Evolutionary conservation across 2,113 vertebrate genomes (phyloP).

Genomic region (Sturnus vulgaris): DNA sequence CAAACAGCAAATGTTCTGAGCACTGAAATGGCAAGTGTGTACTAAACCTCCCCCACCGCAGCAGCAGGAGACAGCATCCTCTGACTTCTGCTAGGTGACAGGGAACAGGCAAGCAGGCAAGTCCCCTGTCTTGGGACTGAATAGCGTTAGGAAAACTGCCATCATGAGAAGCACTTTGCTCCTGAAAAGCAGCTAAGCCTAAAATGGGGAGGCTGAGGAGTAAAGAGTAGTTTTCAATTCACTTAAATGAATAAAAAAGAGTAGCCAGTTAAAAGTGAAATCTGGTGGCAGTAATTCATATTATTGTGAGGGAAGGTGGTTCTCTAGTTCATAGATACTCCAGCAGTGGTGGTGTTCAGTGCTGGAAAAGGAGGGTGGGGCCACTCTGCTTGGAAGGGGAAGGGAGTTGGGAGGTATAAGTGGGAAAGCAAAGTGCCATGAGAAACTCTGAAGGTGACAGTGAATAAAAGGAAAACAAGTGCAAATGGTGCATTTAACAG

Average conservation of each 20-base stretch:
- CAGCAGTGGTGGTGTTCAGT: background rate
- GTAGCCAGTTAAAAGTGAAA: constrained; percentile 47
- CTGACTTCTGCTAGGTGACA: background rate
- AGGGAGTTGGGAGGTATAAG: background rate
- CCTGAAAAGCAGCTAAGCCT: constrained; percentile 39
- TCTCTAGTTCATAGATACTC: background rate
- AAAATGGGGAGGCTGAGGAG: constrained; percentile 15
- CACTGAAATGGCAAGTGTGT: constrained; percentile 12
- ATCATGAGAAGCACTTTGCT: constrained; percentile 24
- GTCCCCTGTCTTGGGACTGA: constrained; percentile 3
- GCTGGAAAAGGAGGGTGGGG: background rate
- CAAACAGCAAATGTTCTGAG: constrained; percentile 1
- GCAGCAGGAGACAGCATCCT: constrained; percentile 49
- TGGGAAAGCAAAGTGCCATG: background rate
- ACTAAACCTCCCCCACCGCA: background rate
- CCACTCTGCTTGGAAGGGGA: background rate
- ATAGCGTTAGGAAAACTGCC: constrained; percentile 42
- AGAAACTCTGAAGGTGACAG: constrained; percentile 4
- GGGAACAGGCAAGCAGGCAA: background rate
- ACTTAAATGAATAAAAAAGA: background rate
- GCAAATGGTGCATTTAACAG: constrained; percentile 37
- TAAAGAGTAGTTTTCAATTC: constrained; percentile 20
- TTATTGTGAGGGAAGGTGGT: background rate
- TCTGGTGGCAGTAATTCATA: constrained; percentile 34
- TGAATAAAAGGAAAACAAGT: constrained; percentile 9